These are phyloP conservation scores for Salticus scenicus DNA, from an alignment of 2,888 invertebrate genomes.

Conservation along the genomic window DNA sequence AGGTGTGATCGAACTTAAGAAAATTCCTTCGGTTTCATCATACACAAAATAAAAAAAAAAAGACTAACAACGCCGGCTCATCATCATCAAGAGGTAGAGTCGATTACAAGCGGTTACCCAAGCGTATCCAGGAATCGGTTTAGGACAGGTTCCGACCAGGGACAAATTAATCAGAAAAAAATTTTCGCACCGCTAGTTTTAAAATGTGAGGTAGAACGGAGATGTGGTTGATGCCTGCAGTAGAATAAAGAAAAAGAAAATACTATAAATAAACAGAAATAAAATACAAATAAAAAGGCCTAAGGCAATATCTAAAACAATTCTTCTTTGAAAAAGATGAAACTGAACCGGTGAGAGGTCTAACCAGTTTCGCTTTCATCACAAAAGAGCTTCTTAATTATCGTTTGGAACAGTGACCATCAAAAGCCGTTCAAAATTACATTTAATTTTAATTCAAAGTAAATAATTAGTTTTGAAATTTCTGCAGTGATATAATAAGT, in stretches of 20 bases:
- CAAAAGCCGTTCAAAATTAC: no score
- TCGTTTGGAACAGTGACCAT: not conserved
- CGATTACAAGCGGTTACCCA: not conserved
- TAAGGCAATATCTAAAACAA: not conserved
- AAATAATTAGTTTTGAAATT: no score
- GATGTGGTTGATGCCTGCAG: not conserved
- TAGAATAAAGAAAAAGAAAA: not conserved
- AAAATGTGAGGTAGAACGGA: not conserved
- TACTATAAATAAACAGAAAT: no score
- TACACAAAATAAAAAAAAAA: not conserved
- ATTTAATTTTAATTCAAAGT: no score
- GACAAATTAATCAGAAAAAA: not conserved
- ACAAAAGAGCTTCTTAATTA: not conserved
- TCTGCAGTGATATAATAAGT: no score
- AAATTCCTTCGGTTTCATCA: not conserved
- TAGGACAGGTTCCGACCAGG: not conserved
- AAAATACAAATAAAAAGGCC: no score
- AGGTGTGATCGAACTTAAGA: not conserved
- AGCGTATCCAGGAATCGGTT: not conserved
- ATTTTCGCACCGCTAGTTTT: not conserved
- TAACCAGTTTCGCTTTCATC: not conserved
- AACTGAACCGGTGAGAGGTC: not conserved
- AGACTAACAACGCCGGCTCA: not conserved
- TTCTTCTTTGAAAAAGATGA: not conserved
- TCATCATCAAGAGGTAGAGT: not conserved